Conservation (phyloP, 2,888 invertebrate genomes). For the Phragmatobia fuliginosa region DNA sequence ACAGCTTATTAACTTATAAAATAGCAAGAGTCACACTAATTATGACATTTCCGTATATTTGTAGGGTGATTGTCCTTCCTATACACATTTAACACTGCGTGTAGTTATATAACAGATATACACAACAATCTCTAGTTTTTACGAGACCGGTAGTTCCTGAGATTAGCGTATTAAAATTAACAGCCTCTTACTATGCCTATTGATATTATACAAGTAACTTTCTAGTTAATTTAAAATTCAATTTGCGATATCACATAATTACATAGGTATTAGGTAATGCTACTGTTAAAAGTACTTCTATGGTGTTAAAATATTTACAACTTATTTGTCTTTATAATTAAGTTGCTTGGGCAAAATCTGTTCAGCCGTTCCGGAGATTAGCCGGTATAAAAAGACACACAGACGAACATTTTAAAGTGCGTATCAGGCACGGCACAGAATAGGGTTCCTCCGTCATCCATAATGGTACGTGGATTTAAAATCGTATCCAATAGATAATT, state of each 20-base stretch:
- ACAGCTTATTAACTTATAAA: no score
- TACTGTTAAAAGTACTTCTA: neutral
- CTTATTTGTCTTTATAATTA: no score
- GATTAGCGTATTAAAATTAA: neutral
- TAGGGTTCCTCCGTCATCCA: no score
- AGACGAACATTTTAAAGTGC: no score
- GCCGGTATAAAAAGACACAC: no score
- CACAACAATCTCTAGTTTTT: neutral
- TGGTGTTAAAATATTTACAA: neutral
- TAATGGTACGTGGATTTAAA: no score
- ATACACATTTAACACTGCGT: neutral
- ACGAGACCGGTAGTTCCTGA: neutral
- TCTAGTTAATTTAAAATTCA: neutral
- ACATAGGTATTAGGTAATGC: neutral
- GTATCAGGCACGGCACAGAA: no score
- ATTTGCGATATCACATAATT: neutral
- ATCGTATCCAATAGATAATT: no score
- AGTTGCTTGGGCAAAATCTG: no score
- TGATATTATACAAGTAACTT: neutral
- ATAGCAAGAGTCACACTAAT: no score
- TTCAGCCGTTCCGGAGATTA: no score
- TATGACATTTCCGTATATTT: no score
- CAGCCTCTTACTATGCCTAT: neutral
- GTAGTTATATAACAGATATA: neutral
- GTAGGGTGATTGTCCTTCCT: neutral